Percentiles rank a stretch among this genome's conserved stretches.
Conservation (phyloP, 1,140 invertebrate species). For the Scaptomyza montana region DNA sequence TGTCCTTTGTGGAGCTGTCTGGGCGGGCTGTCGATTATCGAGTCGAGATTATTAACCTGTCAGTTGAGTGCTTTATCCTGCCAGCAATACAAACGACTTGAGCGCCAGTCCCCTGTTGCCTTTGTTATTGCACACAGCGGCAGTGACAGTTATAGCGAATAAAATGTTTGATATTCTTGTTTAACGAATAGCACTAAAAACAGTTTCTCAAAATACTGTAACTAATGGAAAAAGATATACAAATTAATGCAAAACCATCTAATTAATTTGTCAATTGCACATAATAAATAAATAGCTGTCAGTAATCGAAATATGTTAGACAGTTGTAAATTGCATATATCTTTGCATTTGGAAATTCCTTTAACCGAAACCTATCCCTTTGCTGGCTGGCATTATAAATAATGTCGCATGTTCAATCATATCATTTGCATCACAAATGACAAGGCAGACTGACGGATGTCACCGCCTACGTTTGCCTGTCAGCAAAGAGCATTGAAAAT, state of each 20-base stretch:
- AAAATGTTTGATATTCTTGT: slow-evolving; percentile 25
- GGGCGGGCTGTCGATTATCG: slow-evolving; percentile 74
- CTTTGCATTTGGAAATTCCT: background rate
- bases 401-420: slow-evolving; percentile 41
- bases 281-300: no score
- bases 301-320: no score
- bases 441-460: background rate
- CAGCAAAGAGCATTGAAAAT: background rate
- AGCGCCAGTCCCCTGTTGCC: slow-evolving; percentile 15
- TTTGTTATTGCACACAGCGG: slow-evolving; percentile 27
- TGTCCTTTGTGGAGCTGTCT: slow-evolving; percentile 57
- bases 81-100: slow-evolving; percentile 42
- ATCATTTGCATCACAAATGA: slow-evolving; percentile 35
- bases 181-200: background rate
- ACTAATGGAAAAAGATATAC: no score
- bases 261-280: no score
- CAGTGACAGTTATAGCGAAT: slow-evolving; percentile 15
- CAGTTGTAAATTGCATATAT: background rate
- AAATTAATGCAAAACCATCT: no score
- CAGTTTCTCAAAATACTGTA: background rate
- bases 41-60: slow-evolving; percentile 82
- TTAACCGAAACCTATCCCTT: background rate
- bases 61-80: slow-evolving; percentile 76
- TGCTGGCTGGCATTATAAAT: slow-evolving; percentile 19
- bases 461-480: slow-evolving; percentile 5